A percentile compares a stretch with the other conserved stretches of the same genome.
phyloP scores from a whole-genome alignment of 1,140 invertebrate genomes.

The Steinernema feltiae region DNA sequence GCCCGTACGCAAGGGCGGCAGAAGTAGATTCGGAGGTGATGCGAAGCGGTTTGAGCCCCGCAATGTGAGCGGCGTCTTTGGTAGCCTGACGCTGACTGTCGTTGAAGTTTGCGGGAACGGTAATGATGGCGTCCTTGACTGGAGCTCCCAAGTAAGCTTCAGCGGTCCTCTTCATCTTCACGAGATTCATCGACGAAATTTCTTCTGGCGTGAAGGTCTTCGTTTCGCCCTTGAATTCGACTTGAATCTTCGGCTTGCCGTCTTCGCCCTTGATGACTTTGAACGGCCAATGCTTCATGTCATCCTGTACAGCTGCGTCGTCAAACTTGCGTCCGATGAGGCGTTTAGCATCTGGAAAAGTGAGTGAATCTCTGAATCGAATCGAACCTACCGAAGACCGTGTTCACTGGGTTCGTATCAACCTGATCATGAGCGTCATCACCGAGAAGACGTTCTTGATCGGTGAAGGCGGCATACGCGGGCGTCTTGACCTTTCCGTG shows the following conservation, averaged over 20 bases:
- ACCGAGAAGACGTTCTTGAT: conserved; percentile 87
- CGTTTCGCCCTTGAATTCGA: conserved; percentile 73
- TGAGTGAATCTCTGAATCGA: neutral
- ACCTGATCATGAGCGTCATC: conserved; percentile 87
- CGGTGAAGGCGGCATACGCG: conserved; percentile 90
- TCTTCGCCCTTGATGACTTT: conserved; percentile 38
- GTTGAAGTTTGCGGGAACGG: conserved; percentile 65
- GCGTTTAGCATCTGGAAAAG: conserved; percentile 68
- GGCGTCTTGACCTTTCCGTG: conserved; percentile 90
- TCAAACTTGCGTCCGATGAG: conserved; percentile 86
- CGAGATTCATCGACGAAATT: conserved; percentile 77
- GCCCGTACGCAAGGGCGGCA: conserved; percentile 74
- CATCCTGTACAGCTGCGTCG: conserved; percentile 76
- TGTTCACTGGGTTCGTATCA: conserved; percentile 78
- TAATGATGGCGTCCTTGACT: conserved; percentile 53
- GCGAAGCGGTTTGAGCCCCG: conserved; percentile 63
- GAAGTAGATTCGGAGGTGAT: conserved; percentile 76
- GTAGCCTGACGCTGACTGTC: conserved; percentile 70
- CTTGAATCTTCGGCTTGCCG: conserved; percentile 58
- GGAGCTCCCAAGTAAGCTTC: conserved; percentile 60
- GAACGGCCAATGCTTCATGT: conserved; percentile 90
- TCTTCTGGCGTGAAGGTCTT: conserved; percentile 86
- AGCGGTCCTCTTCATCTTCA: conserved; percentile 63
- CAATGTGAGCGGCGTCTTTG: conserved; percentile 71
- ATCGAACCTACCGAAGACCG: conserved; percentile 61